These are phyloP conservation scores for Bergia puertoricense DNA, from an alignment of 92 coral and sea anemone species.

Conservation along the genomic window DNA sequence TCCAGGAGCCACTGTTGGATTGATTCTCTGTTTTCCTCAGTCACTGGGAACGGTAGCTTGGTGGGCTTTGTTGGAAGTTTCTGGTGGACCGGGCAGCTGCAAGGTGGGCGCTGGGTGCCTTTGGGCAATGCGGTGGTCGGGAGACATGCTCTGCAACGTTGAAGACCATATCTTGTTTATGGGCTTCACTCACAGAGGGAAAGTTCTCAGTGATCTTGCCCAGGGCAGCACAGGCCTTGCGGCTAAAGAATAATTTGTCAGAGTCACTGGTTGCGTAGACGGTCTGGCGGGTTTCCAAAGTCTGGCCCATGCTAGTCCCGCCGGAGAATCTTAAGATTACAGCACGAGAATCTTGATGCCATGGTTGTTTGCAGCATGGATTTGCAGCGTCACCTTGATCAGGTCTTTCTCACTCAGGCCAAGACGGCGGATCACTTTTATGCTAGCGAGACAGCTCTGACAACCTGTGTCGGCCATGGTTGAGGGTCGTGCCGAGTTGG, in stretches of 20 bases:
- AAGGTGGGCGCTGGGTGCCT: neutral
- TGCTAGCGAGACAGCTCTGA: constrained; percentile 61
- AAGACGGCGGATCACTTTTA: neutral
- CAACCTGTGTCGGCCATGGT: constrained; percentile 77
- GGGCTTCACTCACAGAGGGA: constrained; percentile 53
- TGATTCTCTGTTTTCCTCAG: constrained; percentile 36
- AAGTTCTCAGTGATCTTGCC: constrained; percentile 44
- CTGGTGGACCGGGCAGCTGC: constrained; percentile 36
- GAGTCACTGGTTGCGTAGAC: constrained; percentile 51
- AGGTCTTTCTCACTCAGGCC: constrained; percentile 15
- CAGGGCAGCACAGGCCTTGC: constrained; percentile 57
- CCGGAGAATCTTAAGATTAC: neutral
- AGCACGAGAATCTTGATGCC: constrained; percentile 19
- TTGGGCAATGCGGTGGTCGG: neutral
- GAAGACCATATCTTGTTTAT: too few relatives aligned
- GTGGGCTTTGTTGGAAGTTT: constrained; percentile 59
- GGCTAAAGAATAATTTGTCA: constrained; percentile 55
- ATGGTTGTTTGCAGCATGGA: constrained; percentile 28
- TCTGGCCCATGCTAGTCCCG: neutral
- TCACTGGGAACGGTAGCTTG: constrained; percentile 53
- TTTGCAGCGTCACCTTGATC: constrained; percentile 30
- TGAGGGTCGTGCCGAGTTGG: constrained; percentile 41
- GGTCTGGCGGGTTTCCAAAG: neutral
- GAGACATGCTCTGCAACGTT: too few relatives aligned
- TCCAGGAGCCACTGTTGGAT: constrained; percentile 63